Evolutionary conservation across 2,888 invertebrate genomes (phyloP).

Genomic region (Harpagoxenus sublaevis): DNA sequence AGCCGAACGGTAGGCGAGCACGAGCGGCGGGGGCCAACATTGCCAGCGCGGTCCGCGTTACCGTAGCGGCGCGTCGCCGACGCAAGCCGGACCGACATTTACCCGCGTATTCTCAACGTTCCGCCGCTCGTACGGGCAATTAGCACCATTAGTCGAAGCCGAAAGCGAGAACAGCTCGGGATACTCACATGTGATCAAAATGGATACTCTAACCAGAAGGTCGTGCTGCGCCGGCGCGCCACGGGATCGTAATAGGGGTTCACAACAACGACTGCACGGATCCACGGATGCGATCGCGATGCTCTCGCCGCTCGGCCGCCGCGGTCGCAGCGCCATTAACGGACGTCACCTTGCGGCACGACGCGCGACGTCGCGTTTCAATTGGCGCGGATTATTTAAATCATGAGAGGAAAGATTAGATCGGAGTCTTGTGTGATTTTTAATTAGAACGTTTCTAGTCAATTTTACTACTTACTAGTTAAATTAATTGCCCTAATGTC

Average conservation of each 20-base stretch:
- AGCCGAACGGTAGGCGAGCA: slow-evolving; percentile 59
- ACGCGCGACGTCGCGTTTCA: too few species aligned
- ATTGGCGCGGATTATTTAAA: background rate
- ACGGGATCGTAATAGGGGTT: slow-evolving; percentile 86
- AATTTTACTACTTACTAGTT: too few species aligned
- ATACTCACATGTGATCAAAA: slow-evolving; percentile 97
- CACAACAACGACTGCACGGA: slow-evolving; percentile 81
- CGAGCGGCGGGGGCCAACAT: slow-evolving; percentile 80
- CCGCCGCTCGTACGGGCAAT: slow-evolving; percentile 69
- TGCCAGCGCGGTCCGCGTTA: slow-evolving; percentile 77
- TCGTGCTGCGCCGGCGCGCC: slow-evolving; percentile 91
- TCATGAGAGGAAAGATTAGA: too few species aligned
- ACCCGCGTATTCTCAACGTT: slow-evolving; percentile 73
- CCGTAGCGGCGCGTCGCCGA: slow-evolving; percentile 27
- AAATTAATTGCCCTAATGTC: too few species aligned
- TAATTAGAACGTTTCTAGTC: too few species aligned
- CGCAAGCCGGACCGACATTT: slow-evolving; percentile 71
- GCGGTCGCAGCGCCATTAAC: background rate
- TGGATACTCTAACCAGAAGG: slow-evolving; percentile 95
- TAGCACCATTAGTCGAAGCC: slow-evolving; percentile 78
- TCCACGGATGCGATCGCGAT: slow-evolving; percentile 14
- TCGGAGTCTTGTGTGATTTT: too few species aligned
- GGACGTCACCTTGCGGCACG: background rate
- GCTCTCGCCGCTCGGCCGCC: slow-evolving; percentile 44
- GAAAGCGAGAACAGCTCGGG: slow-evolving; percentile 83